Evolutionary conservation across 2,888 invertebrate genomes (phyloP).

Genomic region (Embidobia sp.): DNA sequence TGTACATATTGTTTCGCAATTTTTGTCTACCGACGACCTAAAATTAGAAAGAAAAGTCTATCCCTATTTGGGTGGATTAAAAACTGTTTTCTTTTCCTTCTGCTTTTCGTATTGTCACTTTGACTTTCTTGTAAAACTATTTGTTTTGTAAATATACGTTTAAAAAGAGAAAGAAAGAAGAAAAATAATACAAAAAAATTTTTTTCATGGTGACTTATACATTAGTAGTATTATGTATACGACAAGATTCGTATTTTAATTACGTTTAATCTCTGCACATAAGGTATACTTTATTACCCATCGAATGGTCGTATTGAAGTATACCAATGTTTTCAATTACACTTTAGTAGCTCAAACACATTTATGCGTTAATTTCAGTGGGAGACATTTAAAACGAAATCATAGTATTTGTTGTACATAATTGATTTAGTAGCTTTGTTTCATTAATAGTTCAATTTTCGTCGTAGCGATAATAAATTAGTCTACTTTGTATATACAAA

Average conservation of each 20-base stretch:
- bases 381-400: constrained; percentile 21
- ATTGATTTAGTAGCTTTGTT: constrained; percentile 36
- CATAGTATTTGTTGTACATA: constrained; percentile 43
- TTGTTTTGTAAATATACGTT: constrained; percentile 15
- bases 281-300: constrained; percentile 12
- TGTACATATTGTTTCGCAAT: constrained; percentile 23
- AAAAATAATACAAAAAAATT: background rate
- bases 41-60: constrained; percentile 3
- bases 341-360: constrained; percentile 34
- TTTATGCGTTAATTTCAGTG: constrained; percentile 19
- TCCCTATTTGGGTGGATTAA: background rate
- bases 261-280: constrained; percentile 19
- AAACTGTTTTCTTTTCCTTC: background rate
- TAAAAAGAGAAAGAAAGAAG: background rate
- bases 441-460: constrained; percentile 21
- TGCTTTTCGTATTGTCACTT: background rate
- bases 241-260: background rate
- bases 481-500: constrained; percentile 35
- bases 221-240: background rate
- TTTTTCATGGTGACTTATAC: background rate
- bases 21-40: constrained; percentile 2
- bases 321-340: background rate
- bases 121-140: background rate
- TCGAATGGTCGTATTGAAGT: background rate
- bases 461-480: constrained; percentile 25